phyloP scores from a whole-genome alignment of 2,888 invertebrate species.

The Ochropleura plecta region DNA sequence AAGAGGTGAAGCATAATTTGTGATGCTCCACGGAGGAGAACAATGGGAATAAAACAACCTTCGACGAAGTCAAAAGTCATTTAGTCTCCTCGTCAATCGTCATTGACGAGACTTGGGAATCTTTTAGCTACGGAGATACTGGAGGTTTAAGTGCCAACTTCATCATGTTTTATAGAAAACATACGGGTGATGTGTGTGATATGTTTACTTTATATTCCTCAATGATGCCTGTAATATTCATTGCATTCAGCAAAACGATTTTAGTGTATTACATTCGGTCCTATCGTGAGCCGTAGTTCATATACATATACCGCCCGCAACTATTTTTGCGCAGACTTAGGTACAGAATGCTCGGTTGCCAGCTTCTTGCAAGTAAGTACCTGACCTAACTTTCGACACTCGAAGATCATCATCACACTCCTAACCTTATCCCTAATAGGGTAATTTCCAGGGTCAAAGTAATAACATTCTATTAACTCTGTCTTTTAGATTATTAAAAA shows the following conservation, averaged over 20 bases:
- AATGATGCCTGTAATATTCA: not conserved
- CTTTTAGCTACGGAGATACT: not conserved
- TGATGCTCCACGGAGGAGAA: not conserved
- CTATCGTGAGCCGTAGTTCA: too few species aligned
- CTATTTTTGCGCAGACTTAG: not conserved
- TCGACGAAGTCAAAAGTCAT: not conserved
- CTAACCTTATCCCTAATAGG: too few species aligned
- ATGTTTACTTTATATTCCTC: not conserved
- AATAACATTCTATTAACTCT: too few species aligned
- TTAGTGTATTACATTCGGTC: too few species aligned
- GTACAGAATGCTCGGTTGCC: not conserved
- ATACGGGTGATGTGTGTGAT: not conserved
- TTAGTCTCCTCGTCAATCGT: not conserved
- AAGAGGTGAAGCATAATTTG: not conserved
- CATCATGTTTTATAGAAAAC: not conserved
- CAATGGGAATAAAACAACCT: not conserved
- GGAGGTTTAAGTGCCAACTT: not conserved
- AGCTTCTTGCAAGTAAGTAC: not conserved
- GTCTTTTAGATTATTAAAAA: too few species aligned
- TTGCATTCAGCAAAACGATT: not conserved
- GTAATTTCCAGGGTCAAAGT: too few species aligned
- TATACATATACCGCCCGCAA: too few species aligned
- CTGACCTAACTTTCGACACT: not conserved
- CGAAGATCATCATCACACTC: not conserved
- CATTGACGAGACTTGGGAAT: not conserved